Conservation (phyloP, 2,113 vertebrate genomes). For the Ascaphus truei region DNA sequence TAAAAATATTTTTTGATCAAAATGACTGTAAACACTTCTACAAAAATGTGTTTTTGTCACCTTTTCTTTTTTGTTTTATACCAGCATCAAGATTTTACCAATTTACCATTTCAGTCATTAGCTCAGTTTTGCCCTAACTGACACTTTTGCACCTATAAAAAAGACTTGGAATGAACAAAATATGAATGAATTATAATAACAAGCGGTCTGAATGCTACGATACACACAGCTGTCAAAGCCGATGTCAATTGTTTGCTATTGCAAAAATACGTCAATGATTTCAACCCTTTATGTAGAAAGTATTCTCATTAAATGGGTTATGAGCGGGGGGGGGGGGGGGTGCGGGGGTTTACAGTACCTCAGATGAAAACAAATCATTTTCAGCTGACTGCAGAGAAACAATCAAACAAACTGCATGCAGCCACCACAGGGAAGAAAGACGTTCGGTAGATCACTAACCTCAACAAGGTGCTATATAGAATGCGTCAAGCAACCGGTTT, state of each 20-base stretch:
- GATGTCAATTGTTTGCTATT: too few relatives aligned
- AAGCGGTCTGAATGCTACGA: conserved; percentile 12
- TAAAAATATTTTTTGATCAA: too few relatives aligned
- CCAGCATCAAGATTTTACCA: too few relatives aligned
- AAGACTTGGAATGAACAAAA: conserved; percentile 2
- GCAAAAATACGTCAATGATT: conserved; percentile 9
- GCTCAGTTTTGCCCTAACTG: too few relatives aligned
- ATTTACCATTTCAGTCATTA: neutral
- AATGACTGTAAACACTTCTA: too few relatives aligned
- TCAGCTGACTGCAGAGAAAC: neutral
- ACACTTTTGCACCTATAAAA: too few relatives aligned
- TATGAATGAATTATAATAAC: conserved; percentile 12
- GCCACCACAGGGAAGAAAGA: neutral
- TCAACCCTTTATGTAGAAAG: conserved; percentile 5
- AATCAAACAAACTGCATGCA: neutral
- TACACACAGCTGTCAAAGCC: conserved; percentile 11
- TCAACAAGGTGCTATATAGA: neutral
- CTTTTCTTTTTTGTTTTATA: too few relatives aligned
- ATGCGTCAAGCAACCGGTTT: too few relatives aligned
- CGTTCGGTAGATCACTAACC: neutral
- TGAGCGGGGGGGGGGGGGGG: too few relatives aligned
- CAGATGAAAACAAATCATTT: conserved; percentile 13
- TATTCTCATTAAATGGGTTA: neutral
- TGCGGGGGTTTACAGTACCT: neutral
- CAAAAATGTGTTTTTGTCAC: too few relatives aligned